Percentiles rank a stretch among this genome's conserved stretches.
Conservation (phyloP, 2,888 invertebrate species). For the Thysanoteuthis rhombus region DNA sequence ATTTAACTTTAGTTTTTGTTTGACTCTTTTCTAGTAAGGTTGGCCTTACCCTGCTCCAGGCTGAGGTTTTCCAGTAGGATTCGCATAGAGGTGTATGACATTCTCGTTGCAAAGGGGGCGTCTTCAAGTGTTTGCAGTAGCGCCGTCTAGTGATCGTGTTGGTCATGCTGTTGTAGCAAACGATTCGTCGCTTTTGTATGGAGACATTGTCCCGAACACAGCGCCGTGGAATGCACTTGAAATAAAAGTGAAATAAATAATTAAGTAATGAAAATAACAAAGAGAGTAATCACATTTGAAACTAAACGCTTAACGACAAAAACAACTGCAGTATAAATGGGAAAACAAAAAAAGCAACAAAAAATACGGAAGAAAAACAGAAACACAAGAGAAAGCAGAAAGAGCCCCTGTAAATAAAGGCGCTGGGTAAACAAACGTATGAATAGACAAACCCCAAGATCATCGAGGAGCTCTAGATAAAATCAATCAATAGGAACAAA, state of each 20-base stretch:
- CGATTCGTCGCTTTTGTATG: conserved; percentile 20
- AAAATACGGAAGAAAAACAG: too few species aligned
- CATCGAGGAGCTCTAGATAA: too few species aligned
- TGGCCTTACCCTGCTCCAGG: not conserved
- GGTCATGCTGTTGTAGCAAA: conserved; percentile 25
- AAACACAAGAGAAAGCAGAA: too few species aligned
- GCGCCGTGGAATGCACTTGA: not conserved
- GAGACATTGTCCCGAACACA: conserved; percentile 24
- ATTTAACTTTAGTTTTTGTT: too few species aligned
- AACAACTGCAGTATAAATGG: not conserved
- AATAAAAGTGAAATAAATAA: not conserved
- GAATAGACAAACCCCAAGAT: too few species aligned
- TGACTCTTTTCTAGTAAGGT: too few species aligned
- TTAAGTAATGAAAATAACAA: not conserved
- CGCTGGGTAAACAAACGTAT: too few species aligned
- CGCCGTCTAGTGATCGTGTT: not conserved
- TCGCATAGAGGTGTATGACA: not conserved
- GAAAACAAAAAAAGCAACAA: not conserved
- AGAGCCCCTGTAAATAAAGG: too few species aligned
- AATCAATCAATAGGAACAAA: too few species aligned
- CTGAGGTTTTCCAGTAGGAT: not conserved
- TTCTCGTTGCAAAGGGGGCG: not conserved
- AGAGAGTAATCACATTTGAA: not conserved
- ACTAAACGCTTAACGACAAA: too few species aligned
- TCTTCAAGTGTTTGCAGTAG: not conserved